Percentiles rank a stretch among this genome's conserved stretches.
Evolutionary conservation across 2,113 vertebrate genomes (phyloP).

Genomic region (Limnothrissa miodon): DNA sequence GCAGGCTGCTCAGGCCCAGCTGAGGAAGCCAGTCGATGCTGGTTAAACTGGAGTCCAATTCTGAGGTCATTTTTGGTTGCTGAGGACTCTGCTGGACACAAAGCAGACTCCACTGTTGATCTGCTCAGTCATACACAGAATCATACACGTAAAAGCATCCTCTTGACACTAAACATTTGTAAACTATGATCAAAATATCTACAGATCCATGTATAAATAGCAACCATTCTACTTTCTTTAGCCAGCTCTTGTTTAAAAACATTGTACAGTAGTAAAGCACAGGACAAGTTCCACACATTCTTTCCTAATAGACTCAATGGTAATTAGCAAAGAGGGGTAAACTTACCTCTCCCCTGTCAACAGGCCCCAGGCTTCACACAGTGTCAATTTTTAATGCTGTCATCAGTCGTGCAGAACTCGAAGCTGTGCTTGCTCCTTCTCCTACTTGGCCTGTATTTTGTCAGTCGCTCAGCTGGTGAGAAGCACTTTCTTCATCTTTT

Average conservation of each 20-base stretch:
- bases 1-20: constrained; percentile 81
- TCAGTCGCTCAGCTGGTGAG: background rate
- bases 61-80: constrained; percentile 81
- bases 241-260: background rate
- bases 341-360: constrained; percentile 60
- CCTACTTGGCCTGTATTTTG: background rate
- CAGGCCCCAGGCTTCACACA: constrained; percentile 68
- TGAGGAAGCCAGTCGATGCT: constrained; percentile 98
- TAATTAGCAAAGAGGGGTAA: background rate
- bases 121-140: background rate
- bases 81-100: constrained; percentile 36
- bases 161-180: background rate
- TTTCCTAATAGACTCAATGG: constrained; percentile 24
- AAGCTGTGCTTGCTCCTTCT: constrained; percentile 41
- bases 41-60: constrained; percentile 93
- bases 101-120: background rate
- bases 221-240: background rate
- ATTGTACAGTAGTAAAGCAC: background rate
- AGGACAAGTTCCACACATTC: constrained; percentile 25
- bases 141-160: background rate
- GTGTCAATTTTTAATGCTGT: constrained; percentile 65
- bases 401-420: constrained; percentile 58
- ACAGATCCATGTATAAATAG: background rate
- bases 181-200: background rate
- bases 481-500: background rate